A percentile compares a stretch with the other conserved stretches of the same genome.
Conservation (phyloP, 2,888 invertebrate genomes). For the Melitaea athalia region DNA sequence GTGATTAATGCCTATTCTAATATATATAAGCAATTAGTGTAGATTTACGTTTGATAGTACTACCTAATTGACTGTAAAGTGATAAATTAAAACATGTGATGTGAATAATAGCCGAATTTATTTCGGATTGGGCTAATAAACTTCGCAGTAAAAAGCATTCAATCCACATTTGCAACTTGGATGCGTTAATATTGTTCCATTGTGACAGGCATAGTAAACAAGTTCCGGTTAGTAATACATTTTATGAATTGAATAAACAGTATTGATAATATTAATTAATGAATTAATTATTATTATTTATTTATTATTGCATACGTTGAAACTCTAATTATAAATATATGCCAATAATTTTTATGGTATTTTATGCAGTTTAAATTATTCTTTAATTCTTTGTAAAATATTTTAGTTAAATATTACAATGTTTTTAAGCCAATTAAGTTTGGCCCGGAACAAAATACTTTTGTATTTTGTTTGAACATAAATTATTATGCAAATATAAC, state of each 20-base stretch:
- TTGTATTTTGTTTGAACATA: no score
- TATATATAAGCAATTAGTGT: conserved; percentile 8
- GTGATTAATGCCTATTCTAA: no score
- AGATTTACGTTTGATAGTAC: conserved; percentile 11
- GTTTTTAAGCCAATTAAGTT: no score
- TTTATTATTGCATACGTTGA: not conserved
- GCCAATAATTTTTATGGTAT: not conserved
- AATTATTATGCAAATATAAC: no score
- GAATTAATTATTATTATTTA: not conserved
- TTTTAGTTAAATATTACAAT: no score
- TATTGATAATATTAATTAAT: not conserved
- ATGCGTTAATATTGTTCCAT: conserved; percentile 17
- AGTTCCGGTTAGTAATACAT: conserved; percentile 8
- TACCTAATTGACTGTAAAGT: conserved; percentile 19
- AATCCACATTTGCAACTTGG: conserved; percentile 22
- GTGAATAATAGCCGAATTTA: conserved; percentile 19
- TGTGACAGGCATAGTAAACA: conserved; percentile 14
- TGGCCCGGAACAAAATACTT: no score
- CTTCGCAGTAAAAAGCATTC: conserved; percentile 16
- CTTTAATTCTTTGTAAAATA: no score
- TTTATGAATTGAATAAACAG: conserved; percentile 1
- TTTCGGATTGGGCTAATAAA: conserved; percentile 22
- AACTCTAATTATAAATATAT: not conserved
- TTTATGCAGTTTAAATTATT: no score
- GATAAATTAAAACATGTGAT: conserved; percentile 22